These are phyloP conservation scores for Lophius piscatorius DNA, from an alignment of 2,113 vertebrate genomes.

Conservation along the genomic window DNA sequence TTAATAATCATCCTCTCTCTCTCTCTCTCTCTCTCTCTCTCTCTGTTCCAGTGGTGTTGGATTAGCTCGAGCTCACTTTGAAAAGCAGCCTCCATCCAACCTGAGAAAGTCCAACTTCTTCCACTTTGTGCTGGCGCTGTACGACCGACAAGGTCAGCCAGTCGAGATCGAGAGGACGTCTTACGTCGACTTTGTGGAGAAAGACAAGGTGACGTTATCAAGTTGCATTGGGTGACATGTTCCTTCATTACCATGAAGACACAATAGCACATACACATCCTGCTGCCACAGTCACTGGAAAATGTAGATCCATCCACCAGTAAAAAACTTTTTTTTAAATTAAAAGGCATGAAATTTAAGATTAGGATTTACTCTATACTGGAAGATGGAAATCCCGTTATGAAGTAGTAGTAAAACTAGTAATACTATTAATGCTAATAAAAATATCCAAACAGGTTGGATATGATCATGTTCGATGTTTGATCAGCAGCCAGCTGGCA, in stretches of 20 bases:
- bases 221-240: no score
- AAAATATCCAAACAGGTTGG: conserved; percentile 42
- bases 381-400: no score
- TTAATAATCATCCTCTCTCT: not conserved
- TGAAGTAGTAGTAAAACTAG: not conserved
- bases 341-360: not conserved
- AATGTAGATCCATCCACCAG: not conserved
- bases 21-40: not conserved
- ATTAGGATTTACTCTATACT: no score
- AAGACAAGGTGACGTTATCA: conserved; percentile 86
- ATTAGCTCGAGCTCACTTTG: conserved; percentile 93
- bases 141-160: conserved; percentile 95
- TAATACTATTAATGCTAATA: not conserved
- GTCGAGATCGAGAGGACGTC: conserved; percentile 96
- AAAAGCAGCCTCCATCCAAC: conserved; percentile 98
- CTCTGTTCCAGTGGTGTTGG: conserved; percentile 86
- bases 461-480: conserved; percentile 55
- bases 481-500: conserved; percentile 79
- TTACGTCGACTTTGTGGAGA: conserved; percentile 96
- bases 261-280: not conserved
- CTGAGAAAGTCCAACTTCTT: conserved; percentile 98
- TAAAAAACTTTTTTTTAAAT: not conserved
- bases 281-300: not conserved
- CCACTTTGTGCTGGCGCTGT: conserved; percentile 96
- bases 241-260: no score